Evolutionary conservation across 2,888 invertebrate genomes (phyloP), one percentile per base, ranked within the genome.

Genomic region (Eilema griseolum): DNA sequence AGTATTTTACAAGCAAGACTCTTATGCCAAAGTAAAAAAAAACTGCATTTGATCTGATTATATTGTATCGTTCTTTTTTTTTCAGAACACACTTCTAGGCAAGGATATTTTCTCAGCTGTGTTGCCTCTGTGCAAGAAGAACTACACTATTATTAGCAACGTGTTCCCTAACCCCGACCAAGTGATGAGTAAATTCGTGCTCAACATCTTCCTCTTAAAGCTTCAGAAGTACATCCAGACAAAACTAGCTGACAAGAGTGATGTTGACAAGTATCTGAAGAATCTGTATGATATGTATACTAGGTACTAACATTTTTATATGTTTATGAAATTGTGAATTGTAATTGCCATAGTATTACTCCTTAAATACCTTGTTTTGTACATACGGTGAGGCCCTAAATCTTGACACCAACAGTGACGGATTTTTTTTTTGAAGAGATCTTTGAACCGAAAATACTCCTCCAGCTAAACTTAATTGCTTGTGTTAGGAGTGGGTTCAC

Each of bases 101-200:
- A 98, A 98, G 88, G 99, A 99, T 89, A 97, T 99, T 69, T 99
- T 99, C 93, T 96, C 97, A 66, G 98, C 99, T 73, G 97, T 99
- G 16, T 95, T 99, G 61, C 98, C 98, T 0, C 95, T 99, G 81
- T 99, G 99, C 92, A 97, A 97, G 83, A 97, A 97, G 87, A 99
- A 98, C 93, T 96, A 98, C 90, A 96, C 97, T 83, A 96, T 98
- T 75, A 98, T 98, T 76, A 97, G 97, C 86, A 97, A 97, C 86
- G 99, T 99, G 2, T 99, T 99, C 89, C 97, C 97, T 10, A 99
- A 98, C 91, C 99, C 99, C 0, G 98, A 99, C 80, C 98, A 98
- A 95, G 99, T 99, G 12, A 99, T 99, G 98, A 98, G 98, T 72
- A 99, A 99, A 95, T 99, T 99, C 92, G 98, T 99, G 62, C 96